phyloP scores from a whole-genome alignment of 2,888 invertebrate genomes.

The Ischnura elegans region DNA sequence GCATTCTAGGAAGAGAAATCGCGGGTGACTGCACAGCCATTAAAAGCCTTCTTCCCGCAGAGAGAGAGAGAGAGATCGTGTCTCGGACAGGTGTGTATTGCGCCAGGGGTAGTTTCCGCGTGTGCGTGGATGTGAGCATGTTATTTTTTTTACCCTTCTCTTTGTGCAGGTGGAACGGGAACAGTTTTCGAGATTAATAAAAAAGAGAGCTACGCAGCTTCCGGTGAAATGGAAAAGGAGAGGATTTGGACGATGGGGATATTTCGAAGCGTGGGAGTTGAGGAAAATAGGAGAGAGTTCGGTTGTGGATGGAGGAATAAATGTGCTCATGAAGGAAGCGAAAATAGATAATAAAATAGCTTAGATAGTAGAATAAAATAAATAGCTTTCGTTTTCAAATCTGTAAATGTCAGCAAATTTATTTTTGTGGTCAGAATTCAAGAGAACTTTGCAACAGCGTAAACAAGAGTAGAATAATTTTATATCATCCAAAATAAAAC shows the following conservation, averaged over 20 bases:
- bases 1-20: background rate
- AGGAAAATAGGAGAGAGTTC: background rate
- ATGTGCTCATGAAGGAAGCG: too few relatives aligned
- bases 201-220: background rate
- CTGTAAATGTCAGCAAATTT: too few relatives aligned
- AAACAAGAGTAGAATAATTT: too few relatives aligned
- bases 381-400: too few relatives aligned
- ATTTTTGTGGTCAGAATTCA: too few relatives aligned
- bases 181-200: background rate
- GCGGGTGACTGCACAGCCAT: background rate
- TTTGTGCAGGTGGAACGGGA: background rate
- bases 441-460: too few relatives aligned
- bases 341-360: too few relatives aligned
- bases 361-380: too few relatives aligned
- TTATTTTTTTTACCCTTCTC: slow-evolving; percentile 2
- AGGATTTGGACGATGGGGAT: background rate
- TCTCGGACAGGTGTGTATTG: slow-evolving; percentile 26
- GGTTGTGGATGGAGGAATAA: background rate
- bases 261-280: background rate
- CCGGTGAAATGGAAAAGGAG: background rate
- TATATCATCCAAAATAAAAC: too few relatives aligned
- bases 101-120: background rate
- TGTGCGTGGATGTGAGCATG: too few relatives aligned
- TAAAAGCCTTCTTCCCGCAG: background rate
- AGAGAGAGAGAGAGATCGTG: too few relatives aligned